Evolutionary conservation across 35 echinoderm and acorn worm species (phyloP), one percentile per base, ranked within the genome.

Genomic region (Heliocidaris tuberculata): DNA sequence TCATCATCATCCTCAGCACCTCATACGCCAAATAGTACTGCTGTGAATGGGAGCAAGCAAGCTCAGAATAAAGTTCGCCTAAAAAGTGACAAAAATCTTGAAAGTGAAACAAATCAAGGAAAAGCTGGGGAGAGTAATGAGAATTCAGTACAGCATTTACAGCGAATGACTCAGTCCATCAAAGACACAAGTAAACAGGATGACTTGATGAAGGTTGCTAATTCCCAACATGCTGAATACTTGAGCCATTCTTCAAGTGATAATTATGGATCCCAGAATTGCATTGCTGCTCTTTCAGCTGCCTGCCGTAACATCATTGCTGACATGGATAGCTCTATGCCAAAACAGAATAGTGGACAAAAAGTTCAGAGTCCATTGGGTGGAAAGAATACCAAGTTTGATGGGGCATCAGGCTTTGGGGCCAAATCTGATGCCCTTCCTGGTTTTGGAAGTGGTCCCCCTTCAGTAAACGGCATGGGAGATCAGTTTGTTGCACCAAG

Each of bases 271-370:
- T 93, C 94, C 32, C 98, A 99, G 88, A 99, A 99, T 78, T 99
- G 98, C 94, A 99, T 99, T 85, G 98, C 98, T 86, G 98, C 98
- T 31, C 92, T 99, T 65, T 99, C 98, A 19, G 98, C 97, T 50
- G 97, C 98, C 7, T 99, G 98, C 95, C 96, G 98, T 13, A 99
- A 99, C 91, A 99, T 99, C 97, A 99, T 99, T 48, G 98, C 98
- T 13, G 98, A 97, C 78, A 96, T 99, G 98, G 98, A 99, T 86
- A 99, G 91, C 60, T 88, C 97, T 11, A 93, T 97, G 86, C 97
- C 96, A 11, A 97, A 97, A 92, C 95, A 92, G 31, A 95, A 93
- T 71, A 27, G 92, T 86, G 19, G 78, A 11, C 92, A 92, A 32
- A 94, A 92, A 60, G 92, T 95, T 31, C 96, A 97, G 50, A 94